A percentile compares a stretch with the other conserved stretches of the same genome.
These are phyloP conservation scores for Panopea generosa DNA, from an alignment of 2,888 invertebrate species.

Conservation along the genomic window DNA sequence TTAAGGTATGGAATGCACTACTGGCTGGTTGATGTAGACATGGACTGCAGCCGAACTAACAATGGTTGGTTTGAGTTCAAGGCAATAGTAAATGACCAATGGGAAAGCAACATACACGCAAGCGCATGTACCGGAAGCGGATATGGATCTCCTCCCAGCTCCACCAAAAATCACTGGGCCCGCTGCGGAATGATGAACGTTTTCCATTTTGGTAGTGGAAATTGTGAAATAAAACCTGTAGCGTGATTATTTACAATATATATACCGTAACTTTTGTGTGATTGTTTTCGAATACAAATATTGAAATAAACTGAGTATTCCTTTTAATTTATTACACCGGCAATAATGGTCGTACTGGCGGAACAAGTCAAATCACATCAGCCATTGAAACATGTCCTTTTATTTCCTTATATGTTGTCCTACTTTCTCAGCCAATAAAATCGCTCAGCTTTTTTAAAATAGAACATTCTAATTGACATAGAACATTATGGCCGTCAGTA, in stretches of 20 bases:
- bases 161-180: constrained; percentile 84
- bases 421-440: too few species aligned
- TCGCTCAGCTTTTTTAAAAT: too few species aligned
- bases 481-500: too few species aligned
- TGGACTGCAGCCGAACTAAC: constrained; percentile 85
- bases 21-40: constrained; percentile 85
- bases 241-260: constrained; percentile 18
- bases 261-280: too few species aligned
- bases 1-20: constrained; percentile 84
- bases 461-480: too few species aligned
- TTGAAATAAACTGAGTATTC: too few species aligned
- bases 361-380: too few species aligned
- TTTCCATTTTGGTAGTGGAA: constrained; percentile 77
- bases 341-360: too few species aligned
- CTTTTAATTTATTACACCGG: too few species aligned
- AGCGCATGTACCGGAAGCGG: constrained; percentile 71
- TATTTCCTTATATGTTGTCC: too few species aligned
- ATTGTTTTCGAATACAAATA: too few species aligned
- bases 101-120: constrained; percentile 82
- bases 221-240: constrained; percentile 68
- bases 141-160: constrained; percentile 52
- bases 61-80: constrained; percentile 86
- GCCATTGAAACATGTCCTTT: too few species aligned
- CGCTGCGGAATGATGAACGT: constrained; percentile 85
- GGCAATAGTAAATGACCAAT: constrained; percentile 78